Conservation (phyloP, 1,140 invertebrate species). For the Brachionus manjavacas region DNA sequence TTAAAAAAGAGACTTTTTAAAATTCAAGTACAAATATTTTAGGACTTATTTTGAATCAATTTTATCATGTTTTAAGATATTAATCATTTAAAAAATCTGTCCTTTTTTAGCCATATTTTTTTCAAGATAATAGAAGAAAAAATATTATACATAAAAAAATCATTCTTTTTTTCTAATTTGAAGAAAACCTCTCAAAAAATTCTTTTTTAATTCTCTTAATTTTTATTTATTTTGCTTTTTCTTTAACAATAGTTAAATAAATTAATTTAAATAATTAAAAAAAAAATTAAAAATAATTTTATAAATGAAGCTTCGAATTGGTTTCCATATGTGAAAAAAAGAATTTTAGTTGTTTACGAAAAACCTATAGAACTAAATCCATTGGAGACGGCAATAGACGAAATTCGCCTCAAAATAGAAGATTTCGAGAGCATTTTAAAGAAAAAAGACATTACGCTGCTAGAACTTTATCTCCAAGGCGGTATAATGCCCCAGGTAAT, state of each 20-base stretch:
- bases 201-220: too few relatives aligned
- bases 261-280: neutral
- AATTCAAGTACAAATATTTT: too few relatives aligned
- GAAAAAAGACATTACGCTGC: slow-evolving; percentile 40
- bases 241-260: neutral
- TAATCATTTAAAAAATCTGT: too few relatives aligned
- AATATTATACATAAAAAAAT: too few relatives aligned
- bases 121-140: too few relatives aligned
- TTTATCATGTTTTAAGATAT: too few relatives aligned
- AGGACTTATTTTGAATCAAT: too few relatives aligned
- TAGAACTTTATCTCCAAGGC: slow-evolving; percentile 38
- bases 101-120: too few relatives aligned
- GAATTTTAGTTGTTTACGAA: slow-evolving; percentile 71
- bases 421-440: slow-evolving; percentile 22
- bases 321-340: slow-evolving; percentile 86
- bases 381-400: slow-evolving; percentile 86
- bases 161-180: too few relatives aligned
- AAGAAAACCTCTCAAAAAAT: too few relatives aligned
- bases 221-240: neutral
- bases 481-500: slow-evolving; percentile 37
- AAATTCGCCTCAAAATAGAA: slow-evolving; percentile 69
- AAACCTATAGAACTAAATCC: slow-evolving; percentile 74
- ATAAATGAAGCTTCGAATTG: slow-evolving; percentile 66
- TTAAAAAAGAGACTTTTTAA: too few relatives aligned
- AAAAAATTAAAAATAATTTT: too few relatives aligned